These are phyloP conservation scores for Ptychoptera contaminata DNA, from an alignment of 2,888 invertebrate species.

Conservation along the genomic window DNA sequence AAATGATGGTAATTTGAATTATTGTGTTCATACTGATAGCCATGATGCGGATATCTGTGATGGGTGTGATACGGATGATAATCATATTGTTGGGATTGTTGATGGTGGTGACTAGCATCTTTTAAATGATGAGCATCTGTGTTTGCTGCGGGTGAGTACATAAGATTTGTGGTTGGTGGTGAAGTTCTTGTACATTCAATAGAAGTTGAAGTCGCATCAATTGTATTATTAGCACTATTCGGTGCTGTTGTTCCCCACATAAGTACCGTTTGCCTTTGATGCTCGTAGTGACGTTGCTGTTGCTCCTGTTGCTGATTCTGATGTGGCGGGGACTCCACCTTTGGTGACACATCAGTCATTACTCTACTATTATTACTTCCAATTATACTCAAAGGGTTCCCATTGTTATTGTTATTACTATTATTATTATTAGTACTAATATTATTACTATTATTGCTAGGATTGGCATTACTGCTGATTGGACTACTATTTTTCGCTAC, in stretches of 20 bases:
- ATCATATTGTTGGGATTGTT: slow-evolving; percentile 7
- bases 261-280: slow-evolving; percentile 81
- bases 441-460: slow-evolving; percentile 4
- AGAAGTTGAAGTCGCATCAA: slow-evolving; percentile 25
- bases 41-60: slow-evolving; percentile 5
- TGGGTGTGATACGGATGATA: slow-evolving; percentile 4
- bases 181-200: slow-evolving; percentile 22
- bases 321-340: slow-evolving; percentile 26
- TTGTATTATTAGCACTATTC: slow-evolving; percentile 27
- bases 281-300: slow-evolving; percentile 25
- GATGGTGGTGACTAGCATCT: slow-evolving; percentile 6
- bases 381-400: not conserved
- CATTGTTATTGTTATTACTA: not conserved
- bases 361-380: slow-evolving; percentile 1
- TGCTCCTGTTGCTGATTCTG: too few species aligned
- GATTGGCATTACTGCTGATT: slow-evolving; percentile 1
- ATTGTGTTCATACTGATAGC: slow-evolving; percentile 8
- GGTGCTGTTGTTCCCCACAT: slow-evolving; percentile 67
- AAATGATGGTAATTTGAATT: slow-evolving; percentile 8
- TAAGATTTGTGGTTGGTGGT: slow-evolving; percentile 21
- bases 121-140: slow-evolving; percentile 2
- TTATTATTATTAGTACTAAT: not conserved
- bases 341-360: slow-evolving; percentile 19
- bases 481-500: too few species aligned
- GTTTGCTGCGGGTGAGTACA: slow-evolving; percentile 15